phyloP scores from a whole-genome alignment of 2,888 invertebrate species.

The Parochlus steinenii region DNA sequence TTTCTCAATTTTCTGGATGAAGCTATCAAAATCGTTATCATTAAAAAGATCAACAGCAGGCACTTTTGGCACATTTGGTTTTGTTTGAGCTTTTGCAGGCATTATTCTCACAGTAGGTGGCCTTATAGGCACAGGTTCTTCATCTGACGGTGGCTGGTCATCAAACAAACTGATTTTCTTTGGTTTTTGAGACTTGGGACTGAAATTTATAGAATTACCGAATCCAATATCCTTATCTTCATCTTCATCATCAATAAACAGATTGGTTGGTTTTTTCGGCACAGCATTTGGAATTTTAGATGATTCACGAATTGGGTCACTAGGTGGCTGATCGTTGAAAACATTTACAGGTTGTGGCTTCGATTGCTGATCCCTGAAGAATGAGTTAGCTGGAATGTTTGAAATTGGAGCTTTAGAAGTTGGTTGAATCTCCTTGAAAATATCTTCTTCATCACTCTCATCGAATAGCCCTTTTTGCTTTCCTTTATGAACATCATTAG shows the following conservation, averaged over 20 bases:
- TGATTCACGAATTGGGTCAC: conserved; percentile 9
- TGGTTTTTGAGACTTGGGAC: no score
- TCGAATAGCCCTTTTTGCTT: conserved; percentile 17
- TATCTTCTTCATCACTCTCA: conserved; percentile 16
- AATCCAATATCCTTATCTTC: no score
- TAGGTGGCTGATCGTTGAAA: conserved; percentile 18
- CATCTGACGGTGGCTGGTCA: conserved; percentile 12
- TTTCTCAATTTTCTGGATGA: conserved; percentile 14
- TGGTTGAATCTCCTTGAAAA: conserved; percentile 11
- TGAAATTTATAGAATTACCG: no score
- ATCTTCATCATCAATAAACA: conserved; percentile 17
- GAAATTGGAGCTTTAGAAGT: conserved; percentile 1
- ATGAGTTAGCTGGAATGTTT: conserved; percentile 2
- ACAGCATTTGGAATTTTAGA: conserved; percentile 9
- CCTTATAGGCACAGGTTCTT: conserved; percentile 1
- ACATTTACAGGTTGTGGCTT: conserved; percentile 14
- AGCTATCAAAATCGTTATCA: conserved; percentile 23
- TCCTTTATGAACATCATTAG: conserved; percentile 17
- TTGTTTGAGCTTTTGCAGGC: conserved; percentile 10
- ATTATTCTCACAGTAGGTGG: conserved; percentile 8
- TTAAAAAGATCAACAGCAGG: conserved; percentile 20
- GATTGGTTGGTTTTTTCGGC: conserved; percentile 14
- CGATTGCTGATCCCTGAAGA: conserved; percentile 5
- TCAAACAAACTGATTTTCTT: conserved; percentile 10
- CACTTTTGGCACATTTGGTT: conserved; percentile 15